Conservation (phyloP, 2,888 invertebrate genomes). For the Amitus sp. region DNA sequence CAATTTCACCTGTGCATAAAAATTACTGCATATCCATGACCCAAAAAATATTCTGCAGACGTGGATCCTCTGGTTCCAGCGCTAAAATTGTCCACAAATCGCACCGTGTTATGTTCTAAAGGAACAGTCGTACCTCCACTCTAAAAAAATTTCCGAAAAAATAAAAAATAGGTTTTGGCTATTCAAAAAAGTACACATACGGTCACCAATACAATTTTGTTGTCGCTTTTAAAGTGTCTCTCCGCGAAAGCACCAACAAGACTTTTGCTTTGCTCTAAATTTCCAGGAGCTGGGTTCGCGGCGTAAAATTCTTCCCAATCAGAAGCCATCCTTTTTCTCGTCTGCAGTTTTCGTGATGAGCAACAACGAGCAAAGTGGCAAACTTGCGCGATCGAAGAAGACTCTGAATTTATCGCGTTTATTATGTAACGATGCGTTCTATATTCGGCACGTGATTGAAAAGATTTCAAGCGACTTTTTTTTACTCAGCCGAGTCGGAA, state of each 20-base stretch:
- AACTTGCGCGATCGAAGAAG: too few species aligned
- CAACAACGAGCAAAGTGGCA: too few species aligned
- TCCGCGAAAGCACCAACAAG: conserved; percentile 80
- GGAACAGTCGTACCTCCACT: conserved; percentile 98
- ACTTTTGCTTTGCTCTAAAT: conserved; percentile 79
- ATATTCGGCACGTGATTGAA: too few species aligned
- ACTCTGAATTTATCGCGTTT: too few species aligned
- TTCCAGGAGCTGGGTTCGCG: conserved; percentile 79
- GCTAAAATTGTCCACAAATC: conserved; percentile 99
- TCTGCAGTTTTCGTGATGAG: too few species aligned
- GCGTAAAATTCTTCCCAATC: conserved; percentile 90
- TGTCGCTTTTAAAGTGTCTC: conserved; percentile 74
- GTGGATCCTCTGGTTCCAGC: conserved; percentile 95
- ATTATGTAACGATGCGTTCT: too few species aligned
- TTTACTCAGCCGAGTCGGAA: too few species aligned
- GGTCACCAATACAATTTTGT: conserved; percentile 81
- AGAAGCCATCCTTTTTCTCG: conserved; percentile 55
- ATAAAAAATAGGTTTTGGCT: conserved; percentile 3
- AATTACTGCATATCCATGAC: conserved; percentile 88
- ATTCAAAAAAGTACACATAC: conserved; percentile 74
- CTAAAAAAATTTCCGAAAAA: conserved; percentile 61
- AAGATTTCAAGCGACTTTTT: too few species aligned
- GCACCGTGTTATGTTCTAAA: conserved; percentile 94
- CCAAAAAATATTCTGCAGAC: conserved; percentile 95
- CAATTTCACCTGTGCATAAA: conserved; percentile 79